Percentiles rank a stretch among this genome's conserved stretches.
phyloP scores from a whole-genome alignment of 1,140 invertebrate genomes.

The Aphelinus atriplicis region DNA sequence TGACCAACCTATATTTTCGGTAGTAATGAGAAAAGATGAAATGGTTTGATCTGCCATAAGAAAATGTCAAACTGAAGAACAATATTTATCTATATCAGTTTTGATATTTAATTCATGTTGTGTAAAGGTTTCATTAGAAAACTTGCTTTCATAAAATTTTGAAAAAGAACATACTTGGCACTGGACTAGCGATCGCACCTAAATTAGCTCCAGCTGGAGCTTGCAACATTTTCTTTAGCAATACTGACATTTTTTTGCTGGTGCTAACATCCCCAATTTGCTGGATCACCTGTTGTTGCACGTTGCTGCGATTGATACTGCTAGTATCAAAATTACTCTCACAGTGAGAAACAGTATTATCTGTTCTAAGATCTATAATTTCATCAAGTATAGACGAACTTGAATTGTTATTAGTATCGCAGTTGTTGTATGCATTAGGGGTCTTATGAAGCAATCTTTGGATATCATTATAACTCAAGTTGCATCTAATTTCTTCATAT shows the following conservation, averaged over 20 bases:
- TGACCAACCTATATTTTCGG: constrained; percentile 11
- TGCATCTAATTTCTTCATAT: constrained; percentile 49
- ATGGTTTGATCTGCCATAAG: too few species aligned
- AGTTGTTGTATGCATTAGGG: constrained; percentile 49
- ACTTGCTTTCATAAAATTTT: too few species aligned
- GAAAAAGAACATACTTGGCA: constrained; percentile 38
- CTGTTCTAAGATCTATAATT: constrained; percentile 50
- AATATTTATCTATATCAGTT: too few species aligned
- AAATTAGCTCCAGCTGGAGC: constrained; percentile 61
- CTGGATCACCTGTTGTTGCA: constrained; percentile 39
- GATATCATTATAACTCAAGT: constrained; percentile 53
- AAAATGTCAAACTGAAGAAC: too few species aligned
- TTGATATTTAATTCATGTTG: too few species aligned
- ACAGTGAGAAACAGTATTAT: constrained; percentile 32
- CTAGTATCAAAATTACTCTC: constrained; percentile 30
- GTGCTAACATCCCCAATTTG: constrained; percentile 34
- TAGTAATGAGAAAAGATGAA: background rate
- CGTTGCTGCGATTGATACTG: constrained; percentile 31
- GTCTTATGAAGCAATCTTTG: constrained; percentile 50
- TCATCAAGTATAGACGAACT: constrained; percentile 28
- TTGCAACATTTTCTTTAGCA: constrained; percentile 61
- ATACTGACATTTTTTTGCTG: constrained; percentile 42
- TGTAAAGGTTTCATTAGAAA: too few species aligned
- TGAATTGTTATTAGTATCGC: constrained; percentile 50
- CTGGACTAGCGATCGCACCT: constrained; percentile 55